Evolutionary conservation across 2,888 invertebrate genomes (phyloP), one percentile per base, ranked within the genome.

Genomic region (Synergus umbraculus): DNA sequence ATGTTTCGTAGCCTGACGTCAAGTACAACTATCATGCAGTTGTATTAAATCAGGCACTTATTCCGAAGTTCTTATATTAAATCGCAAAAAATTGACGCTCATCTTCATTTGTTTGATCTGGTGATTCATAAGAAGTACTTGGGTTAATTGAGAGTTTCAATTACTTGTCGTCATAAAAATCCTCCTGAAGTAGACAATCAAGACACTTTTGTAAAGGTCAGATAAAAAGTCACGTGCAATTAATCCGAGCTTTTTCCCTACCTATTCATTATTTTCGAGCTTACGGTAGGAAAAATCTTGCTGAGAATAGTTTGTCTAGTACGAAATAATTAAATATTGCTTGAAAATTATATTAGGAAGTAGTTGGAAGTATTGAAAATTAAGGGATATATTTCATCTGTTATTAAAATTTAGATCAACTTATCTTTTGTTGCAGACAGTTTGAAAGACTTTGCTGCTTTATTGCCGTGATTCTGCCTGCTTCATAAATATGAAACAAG

Each of bases 101-200:
- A 22, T 46, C 4, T 49, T 46, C 29, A 49, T 69, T 69, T 69
- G 49, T 73, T 73, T n/a, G n/a, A 73, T 54, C 49, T n/a, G 9
- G 4, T 49, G 13, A 69, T 73, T 73, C 49, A 54, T 37, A 54
- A 54, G 54, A 73, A 73, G 22, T 69, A 13, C 22, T 15, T 69
- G 54, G 29, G 37, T 73, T 54, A 73, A 73, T 73, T 73, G 49
- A 41, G 37, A 37, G 73, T 37, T n/a, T 49, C 73, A 54, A 73
- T 73, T 73, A 69, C 69, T 46, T 69, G 54, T 54, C n/a, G 44
- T 46, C 69, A 69, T 46, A 29, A 69, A 49, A 69, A 69, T 69
- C 69, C 69, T 37, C 1, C 49, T 46, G 29, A 49, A 29, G 69
- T 46, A 49, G 46, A 49, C 44, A 69, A 69, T 69, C 29, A 46